phyloP scores from a whole-genome alignment of 2,113 vertebrate species.

The Siniperca knerii region DNA sequence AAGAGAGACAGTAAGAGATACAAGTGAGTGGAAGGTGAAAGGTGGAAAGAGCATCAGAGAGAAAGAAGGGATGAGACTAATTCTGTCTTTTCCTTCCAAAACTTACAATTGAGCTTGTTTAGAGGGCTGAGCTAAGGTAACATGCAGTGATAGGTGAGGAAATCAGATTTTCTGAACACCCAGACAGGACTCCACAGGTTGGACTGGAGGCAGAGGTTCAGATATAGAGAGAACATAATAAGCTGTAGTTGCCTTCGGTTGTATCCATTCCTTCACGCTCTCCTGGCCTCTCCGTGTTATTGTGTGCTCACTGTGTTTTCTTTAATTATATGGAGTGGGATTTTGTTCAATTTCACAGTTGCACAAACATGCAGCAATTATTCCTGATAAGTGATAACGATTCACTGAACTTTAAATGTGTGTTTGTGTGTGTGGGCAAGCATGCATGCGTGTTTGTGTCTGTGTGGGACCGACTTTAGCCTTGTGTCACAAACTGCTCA shows the following conservation, averaged over 20 bases:
- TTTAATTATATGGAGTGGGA: slow-evolving; percentile 79
- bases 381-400: slow-evolving; percentile 80
- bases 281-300: slow-evolving; percentile 57
- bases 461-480: slow-evolving; percentile 35
- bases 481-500: slow-evolving; percentile 49
- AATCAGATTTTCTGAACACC: slow-evolving; percentile 36
- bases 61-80: slow-evolving; percentile 35
- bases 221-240: slow-evolving; percentile 51
- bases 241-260: slow-evolving; percentile 55
- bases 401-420: slow-evolving; percentile 72
- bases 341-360: slow-evolving; percentile 83
- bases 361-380: slow-evolving; percentile 80
- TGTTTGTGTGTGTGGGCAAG: slow-evolving; percentile 58
- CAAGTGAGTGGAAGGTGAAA: slow-evolving; percentile 35
- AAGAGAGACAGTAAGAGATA: slow-evolving; percentile 42
- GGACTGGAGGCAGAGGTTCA: slow-evolving; percentile 32
- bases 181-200: slow-evolving; percentile 54
- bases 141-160: slow-evolving; percentile 33
- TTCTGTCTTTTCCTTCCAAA: slow-evolving; percentile 29
- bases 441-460: slow-evolving; percentile 32
- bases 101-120: slow-evolving; percentile 31
- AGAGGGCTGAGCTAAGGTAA: slow-evolving; percentile 18
- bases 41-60: slow-evolving; percentile 44
- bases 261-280: slow-evolving; percentile 60
- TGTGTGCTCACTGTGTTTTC: slow-evolving; percentile 71